Base-by-base conservation (phyloP, 2,797 vertebrate genomes). In the Pseudocheirus occidentalis region DNA sequence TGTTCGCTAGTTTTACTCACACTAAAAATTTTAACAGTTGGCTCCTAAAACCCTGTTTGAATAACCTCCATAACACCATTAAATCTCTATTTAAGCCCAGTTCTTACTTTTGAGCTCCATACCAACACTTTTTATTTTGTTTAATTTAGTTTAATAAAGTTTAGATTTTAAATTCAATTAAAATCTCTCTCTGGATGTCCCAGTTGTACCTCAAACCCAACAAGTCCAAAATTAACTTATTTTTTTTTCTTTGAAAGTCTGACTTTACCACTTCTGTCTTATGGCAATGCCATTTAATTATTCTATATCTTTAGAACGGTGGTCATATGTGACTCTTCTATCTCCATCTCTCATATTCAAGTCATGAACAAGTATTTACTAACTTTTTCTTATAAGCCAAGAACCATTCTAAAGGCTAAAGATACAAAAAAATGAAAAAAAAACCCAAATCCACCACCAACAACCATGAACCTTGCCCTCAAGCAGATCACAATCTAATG, bases 351-450 rank as follows among this genome's bases (percentile, higher is more conserved):
- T 81, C 21, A 46, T 46, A 24, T 81, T 46, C 21, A 24, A 46
- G 14, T 10, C 6, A 46, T 95, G 27, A 91, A 94, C 1, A 55
- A 46, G 55, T 73, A 50, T 94, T 96, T 93, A 55, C 10, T 93
- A 14, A 55, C 10, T 93, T 12, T 81, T 10, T 62, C n/a, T 40
- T 62, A 3, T 62, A 24, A 62, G 11, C 34, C 16, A 92, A 55
- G 24, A 2, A n/a, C 53, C 34, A 12, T 93, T 28, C 54, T 90
- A 73, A 96, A 31, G 62, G 53, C 50, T 94, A 31, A 31, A 28
- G 6, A n/a, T 50, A 50, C 28, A 93, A 18, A 59, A 28, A 93
- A 73, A 24, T 81, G 66, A 0, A 1, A 58, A 90, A 55, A 90
- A 13, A 6, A 14, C 10, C 54, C 12, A n/a, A n/a, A n/a, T n/a